phyloP scores from a whole-genome alignment of 2,888 invertebrate genomes.

The Tubiluchus corallicola region DNA sequence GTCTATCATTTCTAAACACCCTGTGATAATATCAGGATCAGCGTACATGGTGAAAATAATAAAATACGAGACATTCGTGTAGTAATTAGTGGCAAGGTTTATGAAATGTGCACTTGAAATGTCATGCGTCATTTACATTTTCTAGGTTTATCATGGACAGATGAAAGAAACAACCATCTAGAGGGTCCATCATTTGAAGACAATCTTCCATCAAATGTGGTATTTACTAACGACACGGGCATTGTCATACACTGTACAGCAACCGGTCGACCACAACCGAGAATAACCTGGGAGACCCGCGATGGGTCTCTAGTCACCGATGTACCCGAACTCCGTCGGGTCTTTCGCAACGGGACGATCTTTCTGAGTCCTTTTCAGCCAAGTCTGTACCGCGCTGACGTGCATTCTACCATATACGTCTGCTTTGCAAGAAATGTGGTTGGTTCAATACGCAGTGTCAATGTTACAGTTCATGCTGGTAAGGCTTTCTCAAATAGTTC shows the following conservation, averaged over 20 bases:
- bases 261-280: slow-evolving; percentile 22
- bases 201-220: slow-evolving; percentile 20
- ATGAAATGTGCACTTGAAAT: too few relatives aligned
- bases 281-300: slow-evolving; percentile 20
- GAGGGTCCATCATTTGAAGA: too few relatives aligned
- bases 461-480: slow-evolving; percentile 20
- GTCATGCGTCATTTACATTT: too few relatives aligned
- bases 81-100: too few relatives aligned
- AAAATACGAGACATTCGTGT: too few relatives aligned
- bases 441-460: slow-evolving; percentile 20
- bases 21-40: too few relatives aligned
- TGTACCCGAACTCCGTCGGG: slow-evolving; percentile 17
- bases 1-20: too few relatives aligned
- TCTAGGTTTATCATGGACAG: too few relatives aligned
- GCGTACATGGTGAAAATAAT: too few relatives aligned
- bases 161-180: too few relatives aligned
- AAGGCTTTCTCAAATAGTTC: too few relatives aligned
- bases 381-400: slow-evolving; percentile 14
- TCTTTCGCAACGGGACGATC: slow-evolving; percentile 22
- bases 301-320: slow-evolving; percentile 18
- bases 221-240: slow-evolving; percentile 21
- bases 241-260: slow-evolving; percentile 22
- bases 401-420: slow-evolving; percentile 20
- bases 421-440: slow-evolving; percentile 21
- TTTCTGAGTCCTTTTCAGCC: slow-evolving; percentile 20